Percentiles rank a stretch among this genome's conserved stretches.
Evolutionary conservation across 2,797 vertebrate genomes (phyloP).

Genomic region (Onychomys torridus): DNA sequence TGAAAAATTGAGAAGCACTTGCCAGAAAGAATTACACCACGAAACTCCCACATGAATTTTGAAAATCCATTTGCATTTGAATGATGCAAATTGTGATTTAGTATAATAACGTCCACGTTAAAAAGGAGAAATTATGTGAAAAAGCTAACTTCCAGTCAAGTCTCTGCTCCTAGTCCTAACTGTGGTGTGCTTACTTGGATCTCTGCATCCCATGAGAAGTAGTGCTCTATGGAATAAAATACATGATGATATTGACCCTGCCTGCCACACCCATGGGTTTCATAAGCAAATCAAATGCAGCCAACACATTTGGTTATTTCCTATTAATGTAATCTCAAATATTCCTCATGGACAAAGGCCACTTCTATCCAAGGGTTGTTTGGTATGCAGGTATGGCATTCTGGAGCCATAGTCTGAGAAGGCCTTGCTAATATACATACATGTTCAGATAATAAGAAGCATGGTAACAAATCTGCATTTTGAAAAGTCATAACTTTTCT

Average conservation of each 20-base stretch:
- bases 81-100: constrained; percentile 77
- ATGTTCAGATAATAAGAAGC: neutral
- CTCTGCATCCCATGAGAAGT: neutral
- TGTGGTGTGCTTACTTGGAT: neutral
- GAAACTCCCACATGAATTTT: constrained; percentile 63
- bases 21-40: constrained; percentile 66
- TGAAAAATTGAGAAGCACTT: constrained; percentile 67
- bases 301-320: neutral
- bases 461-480: neutral
- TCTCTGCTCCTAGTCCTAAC: constrained; percentile 19
- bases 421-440: neutral
- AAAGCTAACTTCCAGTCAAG: constrained; percentile 34
- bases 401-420: neutral
- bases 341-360: neutral
- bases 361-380: neutral
- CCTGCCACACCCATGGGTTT: neutral
- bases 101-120: constrained; percentile 67
- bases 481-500: neutral
- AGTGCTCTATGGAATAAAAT: neutral
- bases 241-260: neutral
- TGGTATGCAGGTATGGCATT: neutral
- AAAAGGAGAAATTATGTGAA: constrained; percentile 59
- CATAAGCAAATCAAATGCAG: neutral
- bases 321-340: neutral
- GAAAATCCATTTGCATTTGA: constrained; percentile 79